Evolutionary conservation across 2,113 vertebrate species (phyloP), one percentile per base, ranked within the genome.

Genomic region (Cheilinus undulatus): DNA sequence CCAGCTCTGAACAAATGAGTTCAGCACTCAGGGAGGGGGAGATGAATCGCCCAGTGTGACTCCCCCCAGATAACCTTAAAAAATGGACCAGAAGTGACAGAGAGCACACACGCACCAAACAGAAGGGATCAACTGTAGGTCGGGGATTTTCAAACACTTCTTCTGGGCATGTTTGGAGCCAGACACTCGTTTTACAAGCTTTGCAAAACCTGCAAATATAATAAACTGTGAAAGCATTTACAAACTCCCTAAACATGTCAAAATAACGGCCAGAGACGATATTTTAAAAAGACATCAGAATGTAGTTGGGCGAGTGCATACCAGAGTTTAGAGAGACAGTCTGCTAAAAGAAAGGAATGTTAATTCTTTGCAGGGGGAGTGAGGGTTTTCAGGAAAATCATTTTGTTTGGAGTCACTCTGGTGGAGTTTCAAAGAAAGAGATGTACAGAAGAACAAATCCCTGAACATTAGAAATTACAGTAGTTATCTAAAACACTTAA

Each of bases 1-100:
- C 5, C 0, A 51, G 56, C 49, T 22, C 38, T 50, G 85, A 88
- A 80, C 74, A 89, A 89, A 88, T 82, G 69, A 88, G 80, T 81
- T 87, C 73, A 81, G 78, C 7, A 49, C 65, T 61, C 73, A 52
- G 75, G 68, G 81, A 80, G 81, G 68, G 73, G 68, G 13, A 52
- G 63, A 89, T 65, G 64, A 83, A 73, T 59, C 7, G 32, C 72
- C 43, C 54, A 56, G 71, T 26, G 23, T 13, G 46, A 58, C 51
- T 87, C 60, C 65, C 84, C 46, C 20, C 17, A 83, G 78, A 86
- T 76, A 82, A 77, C 70, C 78, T 72, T 70, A 50, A 72, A 67
- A 82, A 82, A 70, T 64, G 54, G 73, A 77, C 56, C 23, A 10
- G 23, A 27, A 34, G 77, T 20, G 40, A 71, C 73, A 40, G 20